Base-by-base conservation (phyloP, 2,888 invertebrate species). In the Teleiodes luculella region DNA sequence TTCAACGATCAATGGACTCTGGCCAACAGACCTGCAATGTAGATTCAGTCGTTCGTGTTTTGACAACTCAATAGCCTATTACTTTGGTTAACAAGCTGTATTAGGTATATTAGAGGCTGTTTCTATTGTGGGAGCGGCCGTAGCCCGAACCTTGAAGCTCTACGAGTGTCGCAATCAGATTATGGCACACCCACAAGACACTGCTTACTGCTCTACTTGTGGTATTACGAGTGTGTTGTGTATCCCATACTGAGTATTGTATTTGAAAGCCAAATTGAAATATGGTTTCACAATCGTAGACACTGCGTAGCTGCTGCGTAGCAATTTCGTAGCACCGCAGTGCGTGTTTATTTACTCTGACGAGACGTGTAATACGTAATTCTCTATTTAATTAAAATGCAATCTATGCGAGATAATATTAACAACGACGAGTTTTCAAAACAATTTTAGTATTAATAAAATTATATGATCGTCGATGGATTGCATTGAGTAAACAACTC, bases 131-230 rank as follows among this genome's bases (percentile, higher is more conserved):
- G 86, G 86, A 85, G 86, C 86, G 86, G 83, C 77, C 76, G 68
- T 74, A 76, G 78, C 78, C 73, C 65, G 67, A 70, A 68, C 70
- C 66, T 66, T 63, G 88, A 88, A 88, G 86, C 85, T 79, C 80
- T 81, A 87, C 74, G 75, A 88, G 74, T 82, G 84, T 83, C 82
- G 85, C 86, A 88, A 88, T 87, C 88, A 84, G 86, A 87, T 88
- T 88, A 88, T 79, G 83, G 86, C 86, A 80, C 83, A 82, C 84
- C 84, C 80, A 78, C 76, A 69, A 66, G 71, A 73, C 66, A 70
- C 45, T 39, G 14, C 24, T 53, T 3, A 10, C 47, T 33, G 18
- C 33, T 35, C 37, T 28, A 28, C 37, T 28, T 28, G 35, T 2
- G 28, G 24, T 33, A 18, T 36, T 35, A 35, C 18, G 5, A 33